phyloP scores from a whole-genome alignment of 2,888 invertebrate genomes.

The Zaprionus lineosus region DNA sequence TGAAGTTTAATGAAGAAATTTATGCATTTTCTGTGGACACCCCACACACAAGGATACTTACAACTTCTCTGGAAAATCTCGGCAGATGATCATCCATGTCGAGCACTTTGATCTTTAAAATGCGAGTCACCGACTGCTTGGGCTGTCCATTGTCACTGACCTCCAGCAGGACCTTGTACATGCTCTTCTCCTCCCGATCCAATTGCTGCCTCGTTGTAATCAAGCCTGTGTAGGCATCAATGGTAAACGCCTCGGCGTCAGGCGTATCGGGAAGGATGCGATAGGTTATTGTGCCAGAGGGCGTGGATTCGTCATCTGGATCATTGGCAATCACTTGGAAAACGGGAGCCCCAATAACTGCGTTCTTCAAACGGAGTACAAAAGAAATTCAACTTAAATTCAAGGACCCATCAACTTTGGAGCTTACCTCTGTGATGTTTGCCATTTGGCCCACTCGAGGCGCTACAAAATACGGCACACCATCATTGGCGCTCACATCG shows the following conservation, averaged over 20 bases:
- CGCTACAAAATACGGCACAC: constrained; percentile 89
- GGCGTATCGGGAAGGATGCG: constrained; percentile 88
- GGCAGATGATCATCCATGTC: constrained; percentile 93
- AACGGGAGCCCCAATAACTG: constrained; percentile 88
- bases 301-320: constrained; percentile 90
- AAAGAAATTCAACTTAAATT: no score
- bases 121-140: constrained; percentile 88
- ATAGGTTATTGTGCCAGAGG: constrained; percentile 88
- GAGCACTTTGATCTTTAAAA: constrained; percentile 87
- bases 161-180: constrained; percentile 90
- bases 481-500: constrained; percentile 91
- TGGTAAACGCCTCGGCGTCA: constrained; percentile 86
- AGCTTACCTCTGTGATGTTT: constrained; percentile 86
- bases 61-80: constrained; percentile 87
- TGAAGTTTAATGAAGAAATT: neutral
- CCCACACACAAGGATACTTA: no score
- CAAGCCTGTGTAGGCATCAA: constrained; percentile 87
- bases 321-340: constrained; percentile 90
- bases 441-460: constrained; percentile 88
- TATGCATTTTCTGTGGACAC: no score
- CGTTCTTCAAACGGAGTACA: constrained; percentile 84
- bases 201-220: constrained; percentile 87
- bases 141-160: constrained; percentile 91
- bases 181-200: constrained; percentile 89
- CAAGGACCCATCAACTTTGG: no score